Evolutionary conservation across 2,113 vertebrate species (phyloP).

Genomic region (Bombycilla garrulus): DNA sequence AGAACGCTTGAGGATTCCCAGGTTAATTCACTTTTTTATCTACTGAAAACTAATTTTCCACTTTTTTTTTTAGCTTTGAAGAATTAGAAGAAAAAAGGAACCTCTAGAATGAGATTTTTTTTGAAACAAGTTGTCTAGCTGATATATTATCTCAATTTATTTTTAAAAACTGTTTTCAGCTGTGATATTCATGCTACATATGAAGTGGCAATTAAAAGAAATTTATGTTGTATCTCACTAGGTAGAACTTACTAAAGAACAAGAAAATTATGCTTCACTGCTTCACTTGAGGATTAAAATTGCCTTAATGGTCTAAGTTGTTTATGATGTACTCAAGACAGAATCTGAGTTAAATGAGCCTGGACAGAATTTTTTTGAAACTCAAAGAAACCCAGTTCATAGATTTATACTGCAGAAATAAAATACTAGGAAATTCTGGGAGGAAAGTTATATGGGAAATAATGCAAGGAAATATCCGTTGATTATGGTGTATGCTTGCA

Average conservation of each 20-base stretch:
- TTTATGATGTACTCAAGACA: background rate
- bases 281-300: background rate
- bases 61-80: background rate
- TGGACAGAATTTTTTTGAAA: background rate
- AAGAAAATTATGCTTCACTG: background rate
- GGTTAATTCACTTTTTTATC: background rate
- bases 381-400: background rate
- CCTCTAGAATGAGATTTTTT: background rate
- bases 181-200: background rate
- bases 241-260: background rate
- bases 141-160: background rate
- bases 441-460: background rate
- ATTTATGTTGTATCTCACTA: constrained; percentile 18
- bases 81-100: background rate
- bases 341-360: background rate
- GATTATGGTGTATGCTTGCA: background rate
- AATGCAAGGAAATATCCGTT: background rate
- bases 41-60: background rate
- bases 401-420: background rate
- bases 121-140: background rate
- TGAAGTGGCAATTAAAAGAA: constrained; percentile 24
- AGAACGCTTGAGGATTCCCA: background rate
- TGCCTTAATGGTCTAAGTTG: background rate
- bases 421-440: background rate
- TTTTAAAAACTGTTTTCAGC: background rate